Evolutionary conservation across 2,888 invertebrate genomes (phyloP).

Genomic region (Drosophila eohydei): DNA sequence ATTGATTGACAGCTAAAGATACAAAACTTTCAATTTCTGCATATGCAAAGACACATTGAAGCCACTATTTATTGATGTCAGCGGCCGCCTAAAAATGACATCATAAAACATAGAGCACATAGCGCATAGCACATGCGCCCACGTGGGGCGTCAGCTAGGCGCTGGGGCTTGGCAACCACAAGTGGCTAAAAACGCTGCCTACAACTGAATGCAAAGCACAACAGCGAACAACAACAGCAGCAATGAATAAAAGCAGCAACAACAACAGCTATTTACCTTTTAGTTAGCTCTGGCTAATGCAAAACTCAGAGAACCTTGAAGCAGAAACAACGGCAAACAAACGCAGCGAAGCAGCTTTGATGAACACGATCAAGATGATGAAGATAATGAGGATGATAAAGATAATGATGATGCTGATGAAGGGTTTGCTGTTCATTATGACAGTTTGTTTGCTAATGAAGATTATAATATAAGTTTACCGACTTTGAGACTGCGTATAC

Average conservation of each 20-base stretch:
- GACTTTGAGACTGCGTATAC: conserved; percentile 24
- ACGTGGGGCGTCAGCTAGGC: conserved; percentile 34
- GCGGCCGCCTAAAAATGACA: conserved; percentile 49
- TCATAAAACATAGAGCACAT: conserved; percentile 42
- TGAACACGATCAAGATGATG: conserved; percentile 19
- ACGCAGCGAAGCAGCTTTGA: conserved; percentile 44
- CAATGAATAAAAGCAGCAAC: conserved; percentile 6
- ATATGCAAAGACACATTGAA: conserved; percentile 46
- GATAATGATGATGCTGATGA: conserved; percentile 23
- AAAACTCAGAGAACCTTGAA: conserved; percentile 75
- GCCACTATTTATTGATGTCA: conserved; percentile 38
- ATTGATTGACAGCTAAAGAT: conserved; percentile 19
- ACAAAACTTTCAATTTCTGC: conserved; percentile 29
- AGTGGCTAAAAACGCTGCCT: conserved; percentile 32
- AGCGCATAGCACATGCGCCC: conserved; percentile 22
- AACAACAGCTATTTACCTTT: conserved; percentile 43
- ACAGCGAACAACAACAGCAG: conserved; percentile 9
- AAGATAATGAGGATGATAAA: conserved; percentile 16
- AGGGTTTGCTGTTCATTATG: conserved; percentile 23
- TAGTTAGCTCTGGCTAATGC: conserved; percentile 69
- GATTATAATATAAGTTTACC: conserved; percentile 55
- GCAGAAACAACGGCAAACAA: conserved; percentile 68
- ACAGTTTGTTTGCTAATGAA: conserved; percentile 25
- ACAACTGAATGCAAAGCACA: conserved; percentile 28
- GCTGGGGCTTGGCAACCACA: conserved; percentile 56